phyloP scores from a whole-genome alignment of 2,797 vertebrate genomes.

The Pseudotriccus pelzelni region DNA sequence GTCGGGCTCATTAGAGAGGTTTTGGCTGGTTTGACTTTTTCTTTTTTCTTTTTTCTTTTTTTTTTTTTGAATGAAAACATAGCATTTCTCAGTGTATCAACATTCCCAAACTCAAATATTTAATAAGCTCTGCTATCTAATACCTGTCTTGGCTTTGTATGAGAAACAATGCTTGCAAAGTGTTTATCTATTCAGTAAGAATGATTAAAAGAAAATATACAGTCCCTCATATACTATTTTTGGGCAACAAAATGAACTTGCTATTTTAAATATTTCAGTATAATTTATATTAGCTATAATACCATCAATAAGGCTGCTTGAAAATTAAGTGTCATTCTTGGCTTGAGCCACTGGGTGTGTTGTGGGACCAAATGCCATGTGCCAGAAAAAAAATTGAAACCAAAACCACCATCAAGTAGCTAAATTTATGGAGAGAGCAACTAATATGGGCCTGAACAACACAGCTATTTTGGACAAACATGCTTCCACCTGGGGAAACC shows the following conservation, averaged over 20 bases:
- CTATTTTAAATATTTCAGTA: constrained; percentile 57
- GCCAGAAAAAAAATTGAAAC: constrained; percentile 67
- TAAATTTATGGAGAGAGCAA: constrained; percentile 18
- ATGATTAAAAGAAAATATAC: constrained; percentile 51
- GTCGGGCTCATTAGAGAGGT: constrained; percentile 33
- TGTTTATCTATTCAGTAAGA: constrained; percentile 49
- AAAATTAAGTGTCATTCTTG: constrained; percentile 70
- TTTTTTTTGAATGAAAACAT: background rate
- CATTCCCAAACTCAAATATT: background rate
- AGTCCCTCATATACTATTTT: constrained; percentile 15
- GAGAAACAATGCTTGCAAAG: constrained; percentile 28
- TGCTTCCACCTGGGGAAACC: background rate
- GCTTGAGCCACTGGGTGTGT: constrained; percentile 35
- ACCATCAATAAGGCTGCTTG: constrained; percentile 39
- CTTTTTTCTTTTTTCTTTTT: background rate
- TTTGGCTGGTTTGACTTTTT: background rate
- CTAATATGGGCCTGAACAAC: background rate
- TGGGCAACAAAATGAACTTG: background rate
- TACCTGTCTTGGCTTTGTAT: constrained; percentile 39
- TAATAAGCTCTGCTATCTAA: constrained; percentile 13
- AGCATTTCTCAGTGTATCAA: background rate
- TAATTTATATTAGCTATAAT: constrained; percentile 61
- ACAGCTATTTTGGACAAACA: background rate
- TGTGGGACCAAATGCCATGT: constrained; percentile 39
- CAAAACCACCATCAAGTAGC: constrained; percentile 14